Evolutionary conservation across 2,113 vertebrate species (phyloP), one percentile per base, ranked within the genome.

Genomic region (Phylloscopus whistleri): DNA sequence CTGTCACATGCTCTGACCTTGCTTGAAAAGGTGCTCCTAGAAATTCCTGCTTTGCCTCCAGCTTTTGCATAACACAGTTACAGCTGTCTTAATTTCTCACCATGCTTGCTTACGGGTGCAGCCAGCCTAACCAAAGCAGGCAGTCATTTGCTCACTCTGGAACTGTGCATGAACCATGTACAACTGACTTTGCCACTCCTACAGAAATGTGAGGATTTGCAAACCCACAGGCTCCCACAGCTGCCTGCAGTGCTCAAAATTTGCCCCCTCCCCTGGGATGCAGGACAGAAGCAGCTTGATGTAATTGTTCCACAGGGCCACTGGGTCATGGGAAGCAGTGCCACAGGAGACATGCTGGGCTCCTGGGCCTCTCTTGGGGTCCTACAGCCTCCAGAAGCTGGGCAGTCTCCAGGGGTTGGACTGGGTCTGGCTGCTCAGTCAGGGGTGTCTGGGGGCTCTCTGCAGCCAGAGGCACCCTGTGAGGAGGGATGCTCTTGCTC

Each of bases 211-310:
- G 30, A 88, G 94, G 79, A 43, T 93, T 59, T 92, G 55, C 83
- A 89, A 93, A 93, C 51, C 39, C 88, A 70, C 68, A 88, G 44
- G 79, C 88, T 95, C 90, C 59, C 88, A 92, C 86, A 95, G 93
- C 88, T 92, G 85, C 94, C 68, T 88, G 58, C 46, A 77, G 59
- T 11, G 37, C 86, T 84, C 59, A 76, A 33, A 75, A 49, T 63
- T 24, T 93, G 83, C 60, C 90, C 92, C 80, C 39, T 97, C 95
- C 92, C 95, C 30, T 93, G 96, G 95, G 93, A 97, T 89, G 79
- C 1, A 3, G 72, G 43, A 83, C 59, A 67, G 86, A 83, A 90
- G 89, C 64, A 70, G 72, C 56, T 89, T 88, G 79, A 90, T 94
- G 72, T 52, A 80, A 92, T 89, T 94, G 92, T 90, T 95, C 90